A percentile compares a stretch with the other conserved stretches of the same genome.
phyloP scores from a whole-genome alignment of 2,888 invertebrate genomes.

The Ormyrus labotus region DNA sequence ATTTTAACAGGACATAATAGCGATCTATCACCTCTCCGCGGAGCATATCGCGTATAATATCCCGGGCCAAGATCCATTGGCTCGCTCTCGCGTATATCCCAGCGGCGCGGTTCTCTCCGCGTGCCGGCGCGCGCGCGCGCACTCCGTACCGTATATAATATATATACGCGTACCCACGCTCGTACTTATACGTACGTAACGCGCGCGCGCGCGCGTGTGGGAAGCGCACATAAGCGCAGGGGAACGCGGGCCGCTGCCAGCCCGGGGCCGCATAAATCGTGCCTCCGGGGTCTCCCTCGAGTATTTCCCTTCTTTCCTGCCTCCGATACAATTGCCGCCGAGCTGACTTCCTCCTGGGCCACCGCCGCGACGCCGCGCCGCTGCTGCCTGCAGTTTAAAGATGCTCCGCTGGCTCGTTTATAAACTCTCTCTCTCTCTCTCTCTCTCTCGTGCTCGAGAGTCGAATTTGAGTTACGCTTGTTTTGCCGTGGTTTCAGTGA shows the following conservation, averaged over 20 bases:
- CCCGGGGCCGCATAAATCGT: conserved; percentile 72
- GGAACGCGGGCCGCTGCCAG: conserved; percentile 63
- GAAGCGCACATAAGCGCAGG: conserved; percentile 42
- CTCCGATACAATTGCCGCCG: neutral
- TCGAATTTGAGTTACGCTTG: too few species aligned
- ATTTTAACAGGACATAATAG: conserved; percentile 70
- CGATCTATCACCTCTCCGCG: conserved; percentile 70
- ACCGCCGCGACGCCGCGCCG: too few species aligned
- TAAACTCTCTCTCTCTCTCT: too few species aligned
- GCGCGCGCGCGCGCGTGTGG: neutral
- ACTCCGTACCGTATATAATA: neutral
- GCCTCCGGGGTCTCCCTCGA: conserved; percentile 71
- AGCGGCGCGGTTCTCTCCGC: neutral
- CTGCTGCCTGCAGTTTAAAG: too few species aligned
- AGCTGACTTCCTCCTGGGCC: neutral
- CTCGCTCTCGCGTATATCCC: conserved; percentile 44
- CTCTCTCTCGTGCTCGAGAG: too few species aligned
- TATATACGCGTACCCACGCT: neutral
- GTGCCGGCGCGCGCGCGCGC: conserved; percentile 18
- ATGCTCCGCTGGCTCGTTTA: too few species aligned
- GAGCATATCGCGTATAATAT: conserved; percentile 71
- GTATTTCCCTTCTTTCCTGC: conserved; percentile 69
- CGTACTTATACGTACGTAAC: neutral
- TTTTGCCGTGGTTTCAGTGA: too few species aligned
- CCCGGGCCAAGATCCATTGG: conserved; percentile 65